A percentile compares a stretch with the other conserved stretches of the same genome.
Conservation (phyloP, 2,113 vertebrate species). For the Macrotus californicus region DNA sequence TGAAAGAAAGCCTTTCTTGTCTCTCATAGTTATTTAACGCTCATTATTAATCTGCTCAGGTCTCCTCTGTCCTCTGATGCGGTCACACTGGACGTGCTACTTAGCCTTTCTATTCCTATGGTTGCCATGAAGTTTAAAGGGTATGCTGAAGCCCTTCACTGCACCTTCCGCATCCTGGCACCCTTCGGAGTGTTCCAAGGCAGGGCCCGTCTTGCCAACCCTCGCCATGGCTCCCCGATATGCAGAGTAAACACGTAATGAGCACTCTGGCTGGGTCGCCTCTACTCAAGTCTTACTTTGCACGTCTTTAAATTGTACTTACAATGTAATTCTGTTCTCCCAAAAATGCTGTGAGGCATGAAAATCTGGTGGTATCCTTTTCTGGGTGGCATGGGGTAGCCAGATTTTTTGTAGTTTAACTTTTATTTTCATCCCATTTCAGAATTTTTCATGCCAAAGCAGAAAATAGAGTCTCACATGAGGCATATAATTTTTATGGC, state of each 20-base stretch:
- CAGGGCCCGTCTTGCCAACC: background rate
- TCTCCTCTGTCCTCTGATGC: background rate
- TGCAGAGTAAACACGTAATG: too few relatives aligned
- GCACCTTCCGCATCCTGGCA: too few relatives aligned
- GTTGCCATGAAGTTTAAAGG: background rate
- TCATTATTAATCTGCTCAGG: background rate
- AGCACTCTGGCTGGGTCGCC: background rate
- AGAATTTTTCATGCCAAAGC: background rate
- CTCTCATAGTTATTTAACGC: background rate
- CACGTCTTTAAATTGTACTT: background rate
- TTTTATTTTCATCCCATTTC: background rate
- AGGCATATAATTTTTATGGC: background rate
- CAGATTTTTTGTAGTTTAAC: background rate
- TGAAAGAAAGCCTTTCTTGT: background rate
- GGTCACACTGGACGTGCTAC: background rate
- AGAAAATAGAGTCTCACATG: background rate
- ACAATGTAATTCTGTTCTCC: background rate
- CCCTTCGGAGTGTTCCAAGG: background rate
- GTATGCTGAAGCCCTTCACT: too few relatives aligned
- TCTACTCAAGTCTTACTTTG: background rate
- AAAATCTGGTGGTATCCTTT: background rate
- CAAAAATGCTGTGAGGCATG: background rate
- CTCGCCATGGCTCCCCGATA: rapidly evolving
- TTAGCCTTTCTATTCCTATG: background rate
- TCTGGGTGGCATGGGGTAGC: background rate